Conservation (phyloP, 2,797 vertebrate species). For the Sciurus carolinensis region DNA sequence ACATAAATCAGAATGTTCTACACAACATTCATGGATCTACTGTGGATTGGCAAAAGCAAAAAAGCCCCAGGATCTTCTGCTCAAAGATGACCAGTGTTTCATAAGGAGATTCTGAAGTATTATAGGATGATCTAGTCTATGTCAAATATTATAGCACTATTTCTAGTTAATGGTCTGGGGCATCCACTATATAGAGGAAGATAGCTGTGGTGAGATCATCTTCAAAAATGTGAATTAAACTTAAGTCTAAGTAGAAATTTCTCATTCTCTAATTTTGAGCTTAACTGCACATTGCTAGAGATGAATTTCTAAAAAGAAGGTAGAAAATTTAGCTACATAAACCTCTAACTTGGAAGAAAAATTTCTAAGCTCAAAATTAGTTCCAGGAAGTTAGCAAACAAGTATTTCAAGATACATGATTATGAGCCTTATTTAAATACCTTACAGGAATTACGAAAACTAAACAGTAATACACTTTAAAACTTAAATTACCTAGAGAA, state of each 20-base stretch:
- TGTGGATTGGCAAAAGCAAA: not conserved
- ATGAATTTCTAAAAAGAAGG: not conserved
- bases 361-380: slow-evolving; percentile 6
- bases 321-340: slow-evolving; percentile 39
- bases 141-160: not conserved
- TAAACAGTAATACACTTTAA: slow-evolving; percentile 42
- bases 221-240: not conserved
- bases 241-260: not conserved
- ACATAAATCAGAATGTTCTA: not conserved
- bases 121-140: not conserved
- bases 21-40: not conserved
- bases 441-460: not conserved
- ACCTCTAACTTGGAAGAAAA: slow-evolving; percentile 40
- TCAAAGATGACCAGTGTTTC: not conserved
- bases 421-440: slow-evolving; percentile 10
- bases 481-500: slow-evolving; percentile 55
- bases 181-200: not conserved
- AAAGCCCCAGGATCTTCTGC: not conserved
- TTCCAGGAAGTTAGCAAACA: not conserved
- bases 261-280: slow-evolving; percentile 49
- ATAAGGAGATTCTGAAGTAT: not conserved
- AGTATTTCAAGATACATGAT: slow-evolving; percentile 26
- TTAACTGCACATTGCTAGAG: slow-evolving; percentile 21
- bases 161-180: not conserved
- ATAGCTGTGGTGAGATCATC: not conserved